A percentile compares a stretch with the other conserved stretches of the same genome.
These are phyloP conservation scores for Gonatopus flavifemur DNA, from an alignment of 1,140 invertebrate species.

Conservation along the genomic window DNA sequence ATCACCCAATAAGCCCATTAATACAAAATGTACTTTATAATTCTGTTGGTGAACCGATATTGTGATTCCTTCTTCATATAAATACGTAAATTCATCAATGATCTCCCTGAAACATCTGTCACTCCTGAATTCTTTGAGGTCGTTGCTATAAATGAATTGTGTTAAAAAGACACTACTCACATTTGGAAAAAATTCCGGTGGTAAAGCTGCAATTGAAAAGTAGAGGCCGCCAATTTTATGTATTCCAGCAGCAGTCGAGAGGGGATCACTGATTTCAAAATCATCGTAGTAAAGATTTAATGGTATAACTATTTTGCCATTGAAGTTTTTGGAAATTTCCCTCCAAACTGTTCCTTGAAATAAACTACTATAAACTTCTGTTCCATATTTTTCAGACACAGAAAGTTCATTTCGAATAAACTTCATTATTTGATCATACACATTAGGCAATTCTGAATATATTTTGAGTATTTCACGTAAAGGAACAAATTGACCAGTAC, in stretches of 20 bases:
- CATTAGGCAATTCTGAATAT: slow-evolving; percentile 20
- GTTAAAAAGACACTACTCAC: slow-evolving; percentile 22
- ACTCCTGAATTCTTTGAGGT: slow-evolving; percentile 18
- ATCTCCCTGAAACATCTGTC: slow-evolving; percentile 18
- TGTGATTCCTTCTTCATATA: slow-evolving; percentile 18
- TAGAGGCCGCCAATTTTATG: slow-evolving; percentile 26
- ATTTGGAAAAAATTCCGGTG: slow-evolving; percentile 16
- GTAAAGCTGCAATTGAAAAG: slow-evolving; percentile 17
- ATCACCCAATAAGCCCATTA: slow-evolving; percentile 20
- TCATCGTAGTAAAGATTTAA: slow-evolving; percentile 25
- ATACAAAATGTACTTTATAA: slow-evolving; percentile 22
- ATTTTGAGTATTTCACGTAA: slow-evolving; percentile 14
- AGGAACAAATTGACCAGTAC: slow-evolving; percentile 14
- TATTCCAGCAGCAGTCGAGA: slow-evolving; percentile 15
- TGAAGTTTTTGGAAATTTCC: slow-evolving; percentile 8
- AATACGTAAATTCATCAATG: slow-evolving; percentile 13
- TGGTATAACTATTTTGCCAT: slow-evolving; percentile 17
- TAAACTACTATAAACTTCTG: slow-evolving; percentile 16
- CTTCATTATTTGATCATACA: slow-evolving; percentile 15
- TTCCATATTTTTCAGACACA: background rate
- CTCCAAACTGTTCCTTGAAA: slow-evolving; percentile 17
- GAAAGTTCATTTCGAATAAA: slow-evolving; percentile 15
- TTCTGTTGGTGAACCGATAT: slow-evolving; percentile 8
- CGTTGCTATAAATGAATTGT: slow-evolving; percentile 17
- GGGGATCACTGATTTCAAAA: slow-evolving; percentile 20